Evolutionary conservation across 2,113 vertebrate species (phyloP).

Genomic region (Dendrocopos noguchii): DNA sequence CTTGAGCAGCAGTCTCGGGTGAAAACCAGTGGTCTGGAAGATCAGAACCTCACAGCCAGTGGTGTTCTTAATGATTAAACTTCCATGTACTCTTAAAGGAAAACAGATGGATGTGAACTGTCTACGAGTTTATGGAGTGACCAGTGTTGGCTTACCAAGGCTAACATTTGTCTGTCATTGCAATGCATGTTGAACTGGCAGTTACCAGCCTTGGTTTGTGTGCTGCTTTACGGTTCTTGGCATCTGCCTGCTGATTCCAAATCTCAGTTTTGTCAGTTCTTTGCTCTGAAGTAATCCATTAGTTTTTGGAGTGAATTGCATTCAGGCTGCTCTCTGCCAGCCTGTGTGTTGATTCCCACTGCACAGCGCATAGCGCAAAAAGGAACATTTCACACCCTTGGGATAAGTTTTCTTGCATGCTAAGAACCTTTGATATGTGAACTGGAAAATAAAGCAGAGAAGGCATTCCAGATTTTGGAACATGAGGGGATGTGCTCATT

Average conservation of each 20-base stretch:
- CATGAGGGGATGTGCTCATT: background rate
- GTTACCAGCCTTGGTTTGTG: background rate
- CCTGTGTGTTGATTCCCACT: background rate
- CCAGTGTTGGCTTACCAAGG: background rate
- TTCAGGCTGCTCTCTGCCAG: background rate
- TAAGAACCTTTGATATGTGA: background rate
- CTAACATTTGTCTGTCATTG: background rate
- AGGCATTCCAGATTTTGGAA: background rate
- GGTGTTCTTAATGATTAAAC: background rate
- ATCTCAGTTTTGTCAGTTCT: background rate
- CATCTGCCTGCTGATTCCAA: background rate
- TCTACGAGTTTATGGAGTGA: background rate
- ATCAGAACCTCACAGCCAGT: background rate
- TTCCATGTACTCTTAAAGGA: background rate
- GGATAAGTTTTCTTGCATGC: background rate
- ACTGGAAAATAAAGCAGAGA: background rate
- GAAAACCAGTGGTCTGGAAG: conserved; percentile 46
- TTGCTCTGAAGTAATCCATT: background rate
- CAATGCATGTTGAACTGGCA: background rate
- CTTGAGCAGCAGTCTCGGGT: conserved; percentile 77
- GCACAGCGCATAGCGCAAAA: no score
- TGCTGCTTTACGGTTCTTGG: background rate
- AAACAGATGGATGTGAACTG: background rate
- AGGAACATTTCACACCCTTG: background rate
- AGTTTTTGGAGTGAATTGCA: background rate